Percentiles rank a stretch among this genome's conserved stretches.
phyloP scores from a whole-genome alignment of 2,888 invertebrate genomes.

The Cerastis leucographa region DNA sequence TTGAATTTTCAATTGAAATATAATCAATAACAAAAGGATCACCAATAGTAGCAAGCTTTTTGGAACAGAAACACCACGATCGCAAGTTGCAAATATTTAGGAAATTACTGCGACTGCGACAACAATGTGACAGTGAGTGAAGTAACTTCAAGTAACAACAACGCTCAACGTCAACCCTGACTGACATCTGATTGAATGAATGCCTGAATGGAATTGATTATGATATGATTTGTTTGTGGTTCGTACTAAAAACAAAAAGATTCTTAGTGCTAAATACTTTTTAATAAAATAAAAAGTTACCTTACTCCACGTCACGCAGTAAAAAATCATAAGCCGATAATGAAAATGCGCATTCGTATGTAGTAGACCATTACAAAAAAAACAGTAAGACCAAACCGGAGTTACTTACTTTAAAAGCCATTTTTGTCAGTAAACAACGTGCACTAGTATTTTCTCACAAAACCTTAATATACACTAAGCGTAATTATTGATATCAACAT shows the following conservation, averaged over 20 bases:
- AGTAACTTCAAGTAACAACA: too few species aligned
- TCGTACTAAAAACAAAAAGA: neutral
- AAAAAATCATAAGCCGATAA: too few species aligned
- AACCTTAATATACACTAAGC: conserved; percentile 71
- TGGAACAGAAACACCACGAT: conserved; percentile 8
- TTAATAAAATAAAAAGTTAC: neutral
- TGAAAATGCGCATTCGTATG: neutral
- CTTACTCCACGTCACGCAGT: too few species aligned
- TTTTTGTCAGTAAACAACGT: conserved; percentile 48
- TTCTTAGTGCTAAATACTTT: neutral
- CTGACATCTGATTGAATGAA: conserved; percentile 11
- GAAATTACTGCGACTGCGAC: neutral
- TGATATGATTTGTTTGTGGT: conserved; percentile 10
- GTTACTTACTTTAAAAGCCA: conserved; percentile 75
- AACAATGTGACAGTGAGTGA: conserved; percentile 4
- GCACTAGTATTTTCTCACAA: conserved; percentile 57
- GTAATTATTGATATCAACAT: conserved; percentile 63
- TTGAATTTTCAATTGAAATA: conserved; percentile 37
- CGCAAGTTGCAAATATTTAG: conserved; percentile 30
- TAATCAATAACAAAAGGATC: neutral
- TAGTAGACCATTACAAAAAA: neutral
- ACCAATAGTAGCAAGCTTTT: neutral
- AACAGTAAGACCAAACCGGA: neutral
- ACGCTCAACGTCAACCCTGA: too few species aligned
- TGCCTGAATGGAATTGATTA: neutral